These are phyloP conservation scores for Myanophis thanlyinensis DNA, from an alignment of 2,113 vertebrate genomes.

Conservation along the genomic window DNA sequence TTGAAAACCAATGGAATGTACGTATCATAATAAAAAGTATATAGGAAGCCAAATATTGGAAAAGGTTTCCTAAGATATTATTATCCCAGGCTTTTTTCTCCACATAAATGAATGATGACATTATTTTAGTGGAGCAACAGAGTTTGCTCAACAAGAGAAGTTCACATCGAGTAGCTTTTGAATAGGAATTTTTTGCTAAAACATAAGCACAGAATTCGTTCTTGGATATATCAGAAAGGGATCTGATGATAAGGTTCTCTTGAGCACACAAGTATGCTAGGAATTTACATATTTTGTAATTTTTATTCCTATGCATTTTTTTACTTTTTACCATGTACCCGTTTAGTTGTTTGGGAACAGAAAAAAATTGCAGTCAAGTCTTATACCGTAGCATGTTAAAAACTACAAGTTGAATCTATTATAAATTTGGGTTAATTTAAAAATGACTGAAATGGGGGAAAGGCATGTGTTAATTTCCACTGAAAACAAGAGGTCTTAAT, in stretches of 20 bases:
- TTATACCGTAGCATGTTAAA: neutral
- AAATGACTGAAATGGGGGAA: neutral
- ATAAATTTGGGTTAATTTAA: neutral
- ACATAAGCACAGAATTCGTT: neutral
- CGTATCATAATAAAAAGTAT: constrained; percentile 63
- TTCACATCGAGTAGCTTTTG: too few relatives aligned
- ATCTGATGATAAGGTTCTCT: neutral
- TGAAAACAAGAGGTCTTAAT: neutral
- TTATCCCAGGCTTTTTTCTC: constrained; percentile 57
- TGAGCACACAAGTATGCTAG: neutral
- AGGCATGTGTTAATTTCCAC: neutral
- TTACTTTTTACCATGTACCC: neutral
- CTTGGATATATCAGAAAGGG: neutral
- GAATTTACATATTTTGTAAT: neutral
- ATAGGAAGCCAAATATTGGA: constrained; percentile 60
- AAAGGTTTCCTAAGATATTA: constrained; percentile 66
- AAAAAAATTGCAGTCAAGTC: neutral
- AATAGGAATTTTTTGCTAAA: neutral
- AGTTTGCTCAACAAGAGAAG: constrained; percentile 33
- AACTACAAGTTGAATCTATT: neutral
- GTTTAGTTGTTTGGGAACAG: neutral
- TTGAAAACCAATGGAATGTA: constrained; percentile 70
- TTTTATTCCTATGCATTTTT: neutral
- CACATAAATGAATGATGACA: constrained; percentile 59
- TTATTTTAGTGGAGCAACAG: constrained; percentile 51